These are phyloP conservation scores for Eupithecia insigniata DNA, from an alignment of 2,888 invertebrate genomes.

Conservation along the genomic window DNA sequence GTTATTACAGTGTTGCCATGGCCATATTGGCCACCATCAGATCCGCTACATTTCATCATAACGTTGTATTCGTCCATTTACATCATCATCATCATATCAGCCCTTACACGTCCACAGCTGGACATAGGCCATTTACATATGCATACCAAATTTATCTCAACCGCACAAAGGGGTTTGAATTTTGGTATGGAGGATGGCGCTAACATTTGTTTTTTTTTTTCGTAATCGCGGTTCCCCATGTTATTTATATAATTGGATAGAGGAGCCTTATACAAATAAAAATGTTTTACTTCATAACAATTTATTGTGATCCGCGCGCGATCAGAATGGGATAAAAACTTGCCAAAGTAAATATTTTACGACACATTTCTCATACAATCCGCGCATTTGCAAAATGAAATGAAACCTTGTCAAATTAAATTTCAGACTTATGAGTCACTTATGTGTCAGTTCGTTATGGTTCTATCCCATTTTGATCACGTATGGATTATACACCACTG, in stretches of 20 bases:
- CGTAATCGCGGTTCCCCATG: too few relatives aligned
- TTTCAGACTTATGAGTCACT: not conserved
- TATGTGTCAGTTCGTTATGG: not conserved
- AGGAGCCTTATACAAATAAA: too few relatives aligned
- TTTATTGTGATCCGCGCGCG: too few relatives aligned
- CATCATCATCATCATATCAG: not conserved
- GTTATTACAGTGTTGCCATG: not conserved
- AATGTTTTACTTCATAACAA: too few relatives aligned
- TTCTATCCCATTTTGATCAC: not conserved
- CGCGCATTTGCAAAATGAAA: not conserved
- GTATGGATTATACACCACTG: not conserved
- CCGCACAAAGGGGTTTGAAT: too few relatives aligned
- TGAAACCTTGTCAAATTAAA: not conserved
- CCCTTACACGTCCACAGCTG: too few relatives aligned
- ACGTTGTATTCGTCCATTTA: too few relatives aligned
- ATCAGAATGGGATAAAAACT: too few relatives aligned
- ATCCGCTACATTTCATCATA: not conserved
- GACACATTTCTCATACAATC: not conserved
- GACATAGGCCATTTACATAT: not conserved
- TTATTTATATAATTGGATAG: too few relatives aligned
- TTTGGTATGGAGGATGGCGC: too few relatives aligned
- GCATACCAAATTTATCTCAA: not conserved
- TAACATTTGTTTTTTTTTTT: too few relatives aligned
- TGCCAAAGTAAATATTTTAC: too few relatives aligned
- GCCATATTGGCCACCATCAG: not conserved